A percentile compares a stretch with the other conserved stretches of the same genome.
Evolutionary conservation across 1,140 invertebrate species (phyloP).

Genomic region (Lepidurus packardi): DNA sequence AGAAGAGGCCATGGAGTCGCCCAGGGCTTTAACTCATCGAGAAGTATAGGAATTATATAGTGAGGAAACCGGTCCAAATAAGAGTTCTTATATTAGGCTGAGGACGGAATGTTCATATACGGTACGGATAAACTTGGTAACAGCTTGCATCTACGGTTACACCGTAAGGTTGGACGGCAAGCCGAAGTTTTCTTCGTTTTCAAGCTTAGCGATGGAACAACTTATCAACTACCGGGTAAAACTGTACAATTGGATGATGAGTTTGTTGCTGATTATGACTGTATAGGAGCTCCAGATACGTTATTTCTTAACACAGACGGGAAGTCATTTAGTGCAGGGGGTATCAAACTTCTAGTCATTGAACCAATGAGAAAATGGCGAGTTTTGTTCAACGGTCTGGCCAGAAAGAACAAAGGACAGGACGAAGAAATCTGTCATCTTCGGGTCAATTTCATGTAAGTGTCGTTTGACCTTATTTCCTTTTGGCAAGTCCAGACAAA

Average conservation of each 20-base stretch:
- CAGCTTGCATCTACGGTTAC: conserved; percentile 33
- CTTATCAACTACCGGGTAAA: conserved; percentile 50
- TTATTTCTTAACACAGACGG: conserved; percentile 41
- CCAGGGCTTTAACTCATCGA: conserved; percentile 29
- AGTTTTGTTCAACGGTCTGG: conserved; percentile 55
- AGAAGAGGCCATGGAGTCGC: conserved; percentile 31
- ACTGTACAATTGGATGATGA: conserved; percentile 33
- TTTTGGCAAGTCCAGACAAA: neutral
- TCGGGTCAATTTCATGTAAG: conserved; percentile 48
- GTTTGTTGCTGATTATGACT: conserved; percentile 32
- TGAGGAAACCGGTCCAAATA: neutral
- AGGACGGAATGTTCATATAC: conserved; percentile 37
- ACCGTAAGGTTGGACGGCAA: conserved; percentile 32
- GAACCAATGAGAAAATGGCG: conserved; percentile 51
- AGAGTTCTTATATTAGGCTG: conserved; percentile 31
- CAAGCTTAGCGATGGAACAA: conserved; percentile 47
- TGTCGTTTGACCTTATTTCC: conserved; percentile 27
- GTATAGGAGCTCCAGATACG: conserved; percentile 47
- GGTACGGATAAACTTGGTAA: conserved; percentile 36
- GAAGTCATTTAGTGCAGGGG: conserved; percentile 49
- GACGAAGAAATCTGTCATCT: conserved; percentile 47
- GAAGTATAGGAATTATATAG: conserved; percentile 26
- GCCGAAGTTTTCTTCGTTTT: conserved; percentile 48
- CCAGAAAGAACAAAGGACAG: conserved; percentile 41
- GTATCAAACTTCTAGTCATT: conserved; percentile 53